These are phyloP conservation scores for Epinotia demarniana DNA, from an alignment of 2,888 invertebrate genomes.

Conservation along the genomic window DNA sequence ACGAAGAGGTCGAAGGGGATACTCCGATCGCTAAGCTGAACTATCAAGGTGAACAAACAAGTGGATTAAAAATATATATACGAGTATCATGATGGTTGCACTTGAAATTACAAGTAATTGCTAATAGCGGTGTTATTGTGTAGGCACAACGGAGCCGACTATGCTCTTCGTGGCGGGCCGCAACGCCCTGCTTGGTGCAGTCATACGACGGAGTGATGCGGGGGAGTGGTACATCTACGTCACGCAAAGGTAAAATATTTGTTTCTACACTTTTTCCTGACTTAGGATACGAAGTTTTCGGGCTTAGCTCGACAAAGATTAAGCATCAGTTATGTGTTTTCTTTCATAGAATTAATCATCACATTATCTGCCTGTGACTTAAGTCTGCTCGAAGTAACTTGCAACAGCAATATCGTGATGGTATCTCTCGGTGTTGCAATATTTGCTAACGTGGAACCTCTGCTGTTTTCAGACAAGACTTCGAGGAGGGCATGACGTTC, in stretches of 20 bases:
- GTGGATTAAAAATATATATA: neutral
- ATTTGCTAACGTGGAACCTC: neutral
- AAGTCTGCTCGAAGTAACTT: neutral
- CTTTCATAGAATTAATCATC: neutral
- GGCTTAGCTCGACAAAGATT: neutral
- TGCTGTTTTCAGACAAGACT: conserved; percentile 77
- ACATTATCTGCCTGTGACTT: neutral
- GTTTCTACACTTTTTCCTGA: no score
- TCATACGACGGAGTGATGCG: conserved; percentile 53
- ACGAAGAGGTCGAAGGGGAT: conserved; percentile 75
- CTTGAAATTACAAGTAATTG: neutral
- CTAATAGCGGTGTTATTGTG: conserved; percentile 3
- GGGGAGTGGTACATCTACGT: conserved; percentile 69
- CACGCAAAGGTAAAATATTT: conserved; percentile 69
- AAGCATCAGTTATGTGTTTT: neutral
- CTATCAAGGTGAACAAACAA: conserved; percentile 65
- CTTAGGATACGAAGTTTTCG: neutral
- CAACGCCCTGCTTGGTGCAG: conserved; percentile 62
- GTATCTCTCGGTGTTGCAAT: neutral
- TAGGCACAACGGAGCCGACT: conserved; percentile 59
- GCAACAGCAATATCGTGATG: neutral
- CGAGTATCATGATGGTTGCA: neutral
- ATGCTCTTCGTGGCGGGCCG: conserved; percentile 60
- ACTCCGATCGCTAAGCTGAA: conserved; percentile 76
- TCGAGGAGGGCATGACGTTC: conserved; percentile 73